A percentile compares a stretch with the other conserved stretches of the same genome.
phyloP scores from a whole-genome alignment of 1,140 invertebrate species.

The Musca vetustissima region DNA sequence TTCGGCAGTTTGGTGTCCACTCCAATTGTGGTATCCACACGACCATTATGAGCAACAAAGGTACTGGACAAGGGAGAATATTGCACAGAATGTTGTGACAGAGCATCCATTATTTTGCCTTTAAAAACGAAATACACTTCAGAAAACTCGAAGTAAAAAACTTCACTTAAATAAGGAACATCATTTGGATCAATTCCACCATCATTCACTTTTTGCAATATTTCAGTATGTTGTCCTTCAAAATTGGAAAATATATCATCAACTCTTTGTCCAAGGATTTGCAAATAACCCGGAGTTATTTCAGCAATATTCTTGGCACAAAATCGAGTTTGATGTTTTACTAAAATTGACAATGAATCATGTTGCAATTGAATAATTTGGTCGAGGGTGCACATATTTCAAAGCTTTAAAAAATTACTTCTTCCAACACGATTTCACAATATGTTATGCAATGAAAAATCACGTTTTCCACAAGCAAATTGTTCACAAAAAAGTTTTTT shows the following conservation, averaged over 20 bases:
- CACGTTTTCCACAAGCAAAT: not conserved
- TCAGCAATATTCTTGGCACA: not conserved
- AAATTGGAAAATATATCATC: not conserved
- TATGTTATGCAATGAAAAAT: too few relatives aligned
- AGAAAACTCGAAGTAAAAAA: not conserved
- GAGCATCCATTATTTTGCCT: not conserved
- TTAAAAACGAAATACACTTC: not conserved
- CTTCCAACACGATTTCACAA: not conserved
- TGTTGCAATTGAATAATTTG: too few relatives aligned
- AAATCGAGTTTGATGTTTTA: too few relatives aligned
- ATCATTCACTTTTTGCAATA: too few relatives aligned
- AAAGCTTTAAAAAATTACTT: not conserved
- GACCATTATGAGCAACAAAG: not conserved
- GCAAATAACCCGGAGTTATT: not conserved
- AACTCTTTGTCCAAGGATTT: not conserved
- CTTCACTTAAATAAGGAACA: not conserved
- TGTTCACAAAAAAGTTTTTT: not conserved
- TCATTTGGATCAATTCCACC: not conserved
- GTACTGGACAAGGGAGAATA: not conserved
- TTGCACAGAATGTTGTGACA: not conserved
- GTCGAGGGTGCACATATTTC: too few relatives aligned
- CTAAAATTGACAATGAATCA: too few relatives aligned
- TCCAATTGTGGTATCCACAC: not conserved
- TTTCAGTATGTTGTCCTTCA: not conserved
- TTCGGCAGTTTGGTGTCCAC: constrained; percentile 14